Evolutionary conservation across 2,113 vertebrate species (phyloP).

Genomic region (Oreochromis tanganicae): DNA sequence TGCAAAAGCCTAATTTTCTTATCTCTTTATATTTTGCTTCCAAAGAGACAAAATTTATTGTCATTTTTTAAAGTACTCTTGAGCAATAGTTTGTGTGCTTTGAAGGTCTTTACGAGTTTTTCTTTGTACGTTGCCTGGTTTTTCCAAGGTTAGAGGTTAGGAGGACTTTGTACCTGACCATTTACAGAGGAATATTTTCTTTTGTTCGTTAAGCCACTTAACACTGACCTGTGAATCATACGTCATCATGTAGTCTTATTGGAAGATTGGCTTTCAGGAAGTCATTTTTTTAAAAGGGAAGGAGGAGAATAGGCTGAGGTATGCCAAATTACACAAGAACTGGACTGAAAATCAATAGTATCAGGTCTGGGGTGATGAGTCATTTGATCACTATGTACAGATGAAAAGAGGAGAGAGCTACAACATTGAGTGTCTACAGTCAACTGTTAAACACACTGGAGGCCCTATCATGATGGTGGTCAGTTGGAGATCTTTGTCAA

Average conservation of each 20-base stretch:
- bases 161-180: background rate
- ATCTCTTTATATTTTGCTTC: background rate
- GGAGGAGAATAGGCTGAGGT: background rate
- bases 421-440: background rate
- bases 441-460: background rate
- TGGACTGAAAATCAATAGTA: background rate
- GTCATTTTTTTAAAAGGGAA: background rate
- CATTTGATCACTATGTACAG: background rate
- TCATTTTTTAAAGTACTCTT: background rate
- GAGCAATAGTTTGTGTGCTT: rapidly evolving
- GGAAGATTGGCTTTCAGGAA: background rate
- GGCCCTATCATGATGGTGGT: background rate
- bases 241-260: background rate
- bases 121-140: background rate
- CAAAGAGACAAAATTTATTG: background rate
- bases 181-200: background rate
- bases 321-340: background rate
- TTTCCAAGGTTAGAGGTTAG: background rate
- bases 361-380: background rate
- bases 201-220: background rate
- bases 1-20: background rate
- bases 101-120: background rate
- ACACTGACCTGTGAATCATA: background rate
- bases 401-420: background rate
- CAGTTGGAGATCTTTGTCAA: background rate